Evolutionary conservation across 1,140 invertebrate genomes (phyloP), one percentile per base, ranked within the genome.

Genomic region (Drosophila elegans): DNA sequence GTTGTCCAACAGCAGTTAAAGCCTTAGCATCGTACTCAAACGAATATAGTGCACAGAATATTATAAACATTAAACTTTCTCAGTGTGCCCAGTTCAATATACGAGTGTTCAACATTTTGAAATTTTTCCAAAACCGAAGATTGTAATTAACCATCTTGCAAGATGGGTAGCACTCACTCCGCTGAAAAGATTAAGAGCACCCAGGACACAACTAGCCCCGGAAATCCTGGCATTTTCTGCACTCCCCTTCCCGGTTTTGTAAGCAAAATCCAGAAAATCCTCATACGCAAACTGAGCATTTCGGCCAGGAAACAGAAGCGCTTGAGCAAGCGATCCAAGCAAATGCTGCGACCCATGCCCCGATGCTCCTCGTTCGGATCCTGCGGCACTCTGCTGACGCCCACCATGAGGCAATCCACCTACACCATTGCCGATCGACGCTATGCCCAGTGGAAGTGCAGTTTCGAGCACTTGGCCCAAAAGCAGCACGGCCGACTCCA

Each of bases 371-470:
- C 85, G 11, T 89, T 73, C 1, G 85, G 84, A 25, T 90, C 86
- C 53, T 61, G 53, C 25, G 74, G 74, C 66, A 85, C 60, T 0
- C 36, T 88, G 29, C 41, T 89, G 44, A 78, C 85, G 6, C 44
- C 74, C 32, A 55, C 36, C 27, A 79, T 60, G 39, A 42, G 11
- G 9, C 16, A 21, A 21, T 32, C 59, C n/a, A 0, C 29, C 4
- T 7, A 38, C 4, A 11, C 3, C 1, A 4, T 16, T 2, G 21
- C 46, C 12, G 80, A 83, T 39, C 74, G 39, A 6, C 59, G 74
- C 2, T 89, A 89, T 16, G 84, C 84, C 10, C 72, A 89, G n/a
- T 89, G 84, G 84, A 88, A 88, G 38, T 89, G 80, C 76, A 89
- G 69, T 59, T 90, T 89, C 9, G 84, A 89, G 69, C 68, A 80